Base-by-base conservation (phyloP, 1,140 invertebrate species). In the Conopomorpha cramerella region DNA sequence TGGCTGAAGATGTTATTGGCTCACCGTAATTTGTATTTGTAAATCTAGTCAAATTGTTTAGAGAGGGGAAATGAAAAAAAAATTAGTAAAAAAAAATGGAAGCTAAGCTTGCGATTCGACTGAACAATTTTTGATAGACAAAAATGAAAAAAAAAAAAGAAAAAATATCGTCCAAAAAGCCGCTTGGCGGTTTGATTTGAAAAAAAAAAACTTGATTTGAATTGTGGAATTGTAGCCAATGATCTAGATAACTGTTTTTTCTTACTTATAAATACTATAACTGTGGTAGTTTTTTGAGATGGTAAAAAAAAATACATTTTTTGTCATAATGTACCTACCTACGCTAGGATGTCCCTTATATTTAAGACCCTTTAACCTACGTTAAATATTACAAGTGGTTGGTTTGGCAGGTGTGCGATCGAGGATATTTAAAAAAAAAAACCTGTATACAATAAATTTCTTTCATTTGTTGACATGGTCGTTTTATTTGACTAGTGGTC, bases 361-460 rank as follows among this genome's bases (percentile, higher is more conserved):
- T 70, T 51, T 74, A 70, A 63, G 63, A 65, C 55, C 53, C 64
- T 72, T 71, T 73, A 60, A 60, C 55, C 71, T 76, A 72, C 60
- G 71, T 72, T 71, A 67, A 55, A 55, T 66, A 58, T 59, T 53
- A 50, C 60, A 64, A 43, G 56, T 63, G 70, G 60, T 59, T 71
- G 67, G 63, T 67, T 58, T 62, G 58, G 62, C 64, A 70, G 64
- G 58, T 68, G 64, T 72, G 56, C 63, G 53, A 62, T 61, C 55
- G 54, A 71, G 61, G 61, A 66, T 72, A 68, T 72, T 72, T 70
- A 71, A 74, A n/a, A n/a, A n/a, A n/a, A n/a, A n/a, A 29, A 72
- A 72, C 67, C 71, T 72, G 66, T 76, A 76, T 76, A 76, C 71
- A 76, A 76, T 76, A 76, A 72, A 76, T 72, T 76, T 72, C 71